Evolutionary conservation across 2,113 vertebrate species (phyloP).

Genomic region (Archilochus colubris): DNA sequence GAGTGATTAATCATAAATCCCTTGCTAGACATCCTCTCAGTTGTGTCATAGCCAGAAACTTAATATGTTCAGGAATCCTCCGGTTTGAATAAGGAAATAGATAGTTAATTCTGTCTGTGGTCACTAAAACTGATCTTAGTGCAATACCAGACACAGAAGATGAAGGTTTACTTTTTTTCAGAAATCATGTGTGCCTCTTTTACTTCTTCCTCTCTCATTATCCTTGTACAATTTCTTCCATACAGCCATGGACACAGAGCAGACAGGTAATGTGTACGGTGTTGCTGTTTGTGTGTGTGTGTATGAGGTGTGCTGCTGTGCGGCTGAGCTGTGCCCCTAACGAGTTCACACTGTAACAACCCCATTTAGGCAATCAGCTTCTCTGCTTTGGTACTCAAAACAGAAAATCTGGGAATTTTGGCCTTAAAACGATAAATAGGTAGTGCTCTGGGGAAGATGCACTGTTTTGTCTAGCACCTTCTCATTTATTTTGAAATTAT

Average conservation of each 20-base stretch:
- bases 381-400: not conserved
- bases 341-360: slow-evolving; percentile 6
- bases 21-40: not conserved
- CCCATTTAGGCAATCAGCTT: slow-evolving; percentile 57
- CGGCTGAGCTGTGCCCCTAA: slow-evolving; percentile 4
- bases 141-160: not conserved
- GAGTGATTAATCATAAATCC: not conserved
- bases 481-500: not conserved
- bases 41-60: not conserved
- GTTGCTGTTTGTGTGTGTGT: slow-evolving; percentile 19
- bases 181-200: not conserved
- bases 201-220: slow-evolving; percentile 53
- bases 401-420: not conserved
- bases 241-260: slow-evolving; percentile 97
- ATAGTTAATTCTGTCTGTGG: not conserved
- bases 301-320: slow-evolving; percentile 30
- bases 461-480: not conserved
- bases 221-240: slow-evolving; percentile 80
- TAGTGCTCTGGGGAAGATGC: not conserved
- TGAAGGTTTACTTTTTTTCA: not conserved
- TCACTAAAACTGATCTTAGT: not conserved
- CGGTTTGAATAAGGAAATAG: not conserved
- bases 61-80: not conserved
- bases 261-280: slow-evolving; percentile 89
- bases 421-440: not conserved